Percentiles rank a stretch among this genome's conserved stretches.
phyloP scores from a whole-genome alignment of 2,113 vertebrate species.

The Grallaria varia region DNA sequence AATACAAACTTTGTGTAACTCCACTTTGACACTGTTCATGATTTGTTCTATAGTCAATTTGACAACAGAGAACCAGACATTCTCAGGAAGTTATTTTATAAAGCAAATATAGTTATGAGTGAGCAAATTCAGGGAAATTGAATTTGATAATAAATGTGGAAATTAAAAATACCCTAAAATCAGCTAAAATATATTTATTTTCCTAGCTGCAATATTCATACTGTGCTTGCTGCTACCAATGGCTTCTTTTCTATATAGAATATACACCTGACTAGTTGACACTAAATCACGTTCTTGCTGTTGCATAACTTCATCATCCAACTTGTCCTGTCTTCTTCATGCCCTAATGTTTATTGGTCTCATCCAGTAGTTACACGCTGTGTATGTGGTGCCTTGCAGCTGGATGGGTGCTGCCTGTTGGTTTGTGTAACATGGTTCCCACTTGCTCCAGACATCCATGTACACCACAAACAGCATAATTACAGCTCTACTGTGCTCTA shows the following conservation, averaged over 20 bases:
- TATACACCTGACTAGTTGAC: neutral
- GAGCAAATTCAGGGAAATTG: neutral
- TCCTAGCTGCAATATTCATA: neutral
- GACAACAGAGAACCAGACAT: neutral
- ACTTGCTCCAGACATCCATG: neutral
- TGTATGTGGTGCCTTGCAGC: neutral
- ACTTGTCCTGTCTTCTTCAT: neutral
- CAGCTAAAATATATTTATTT: neutral
- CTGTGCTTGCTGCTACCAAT: neutral
- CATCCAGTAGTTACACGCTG: neutral
- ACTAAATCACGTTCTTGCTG: neutral
- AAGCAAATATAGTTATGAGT: neutral
- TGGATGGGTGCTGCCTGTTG: neutral
- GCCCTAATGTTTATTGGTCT: neutral
- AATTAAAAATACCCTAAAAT: neutral
- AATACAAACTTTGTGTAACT: neutral
- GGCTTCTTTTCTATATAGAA: neutral
- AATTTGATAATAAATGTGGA: conserved; percentile 1
- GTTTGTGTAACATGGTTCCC: neutral
- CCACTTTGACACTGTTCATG: neutral
- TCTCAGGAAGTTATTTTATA: neutral
- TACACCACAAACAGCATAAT: neutral
- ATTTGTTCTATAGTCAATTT: neutral
- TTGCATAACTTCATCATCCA: neutral
- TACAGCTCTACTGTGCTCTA: neutral